Base-by-base conservation (phyloP, 2,113 vertebrate genomes). In the Mus musculus region DNA sequence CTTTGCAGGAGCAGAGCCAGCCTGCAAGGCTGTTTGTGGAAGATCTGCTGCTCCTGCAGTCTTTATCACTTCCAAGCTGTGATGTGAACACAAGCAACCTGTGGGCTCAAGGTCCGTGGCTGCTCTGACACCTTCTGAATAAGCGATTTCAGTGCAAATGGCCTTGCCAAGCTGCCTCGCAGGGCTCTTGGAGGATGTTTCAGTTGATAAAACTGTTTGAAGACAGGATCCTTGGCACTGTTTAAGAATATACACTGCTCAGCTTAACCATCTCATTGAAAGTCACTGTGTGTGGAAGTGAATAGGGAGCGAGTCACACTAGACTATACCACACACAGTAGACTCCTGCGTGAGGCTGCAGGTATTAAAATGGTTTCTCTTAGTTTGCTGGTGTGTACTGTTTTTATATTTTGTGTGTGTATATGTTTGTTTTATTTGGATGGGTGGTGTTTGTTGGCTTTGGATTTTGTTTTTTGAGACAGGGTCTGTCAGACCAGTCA, bases 311-410 rank as follows among this genome's bases (percentile, higher is more conserved):
- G 30, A 46, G n/a, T 72, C 42, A 85, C 59, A 56, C 80, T 1
- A 42, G 24, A 36, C 16, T 39, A 12, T 9, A 59, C 14, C 54
- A 22, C 49, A 61, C 61, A 1, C 54, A 71, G 59, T 36, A 39
- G 69, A 91, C 91, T 93, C 61, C 49, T 17, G 36, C 69, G 46
- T 49, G 42, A 67, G 96, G 91, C 61, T 96, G 49, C 94, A 49
- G 49, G 22, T 73, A 98, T 98, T 98, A 98, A 98, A 98, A 89
- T 86, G 12, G 49, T 92, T 89, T 91, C 69, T 92, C 84, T 90
- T 97, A 90, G 52, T 97, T 93, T n/a, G 90, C 93, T 94, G 11
- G 28, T 46, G 1, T 86, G 39, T 16, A 36, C 36, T 46, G 10
- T 30, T 76, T 33, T 89, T 88, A 93, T 86, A 33, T 8, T 81